Evolutionary conservation across 2,888 invertebrate genomes (phyloP).

Genomic region (Nemapogon koenigi): DNA sequence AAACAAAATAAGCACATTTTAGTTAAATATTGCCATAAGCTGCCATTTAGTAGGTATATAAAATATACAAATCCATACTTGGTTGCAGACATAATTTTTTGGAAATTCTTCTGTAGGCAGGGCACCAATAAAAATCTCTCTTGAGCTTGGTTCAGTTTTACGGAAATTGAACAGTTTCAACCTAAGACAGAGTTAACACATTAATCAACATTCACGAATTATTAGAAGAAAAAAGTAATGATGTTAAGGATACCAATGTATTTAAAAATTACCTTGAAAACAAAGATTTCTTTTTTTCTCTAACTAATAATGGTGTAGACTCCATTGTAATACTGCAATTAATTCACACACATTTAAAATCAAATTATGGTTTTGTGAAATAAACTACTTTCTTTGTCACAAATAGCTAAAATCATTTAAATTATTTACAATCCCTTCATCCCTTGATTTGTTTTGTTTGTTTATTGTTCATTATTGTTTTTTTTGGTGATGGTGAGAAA

Average conservation of each 20-base stretch:
- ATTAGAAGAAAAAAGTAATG: slow-evolving; percentile 20
- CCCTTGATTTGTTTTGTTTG: no score
- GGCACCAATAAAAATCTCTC: slow-evolving; percentile 80
- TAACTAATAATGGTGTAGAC: slow-evolving; percentile 44
- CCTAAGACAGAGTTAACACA: slow-evolving; percentile 49
- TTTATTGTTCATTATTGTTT: no score
- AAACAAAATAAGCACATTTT: slow-evolving; percentile 20
- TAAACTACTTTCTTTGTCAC: not conserved
- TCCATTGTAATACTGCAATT: slow-evolving; percentile 31
- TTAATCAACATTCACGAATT: not conserved
- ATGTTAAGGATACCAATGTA: slow-evolving; percentile 11
- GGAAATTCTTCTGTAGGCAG: slow-evolving; percentile 85
- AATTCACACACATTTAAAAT: not conserved
- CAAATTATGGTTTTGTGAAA: not conserved
- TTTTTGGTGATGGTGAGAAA: no score
- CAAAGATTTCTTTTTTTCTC: slow-evolving; percentile 46
- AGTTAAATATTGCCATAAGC: not conserved
- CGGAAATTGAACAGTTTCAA: slow-evolving; percentile 80
- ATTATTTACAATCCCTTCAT: no score
- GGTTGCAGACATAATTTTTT: slow-evolving; percentile 95
- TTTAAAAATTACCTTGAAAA: slow-evolving; percentile 45
- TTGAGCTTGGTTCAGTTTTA: slow-evolving; percentile 75
- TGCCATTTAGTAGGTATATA: not conserved
- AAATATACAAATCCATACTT: slow-evolving; percentile 43
- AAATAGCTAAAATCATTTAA: not conserved